These are phyloP conservation scores for Incurvaria masculella DNA, from an alignment of 2,888 invertebrate species.

Conservation along the genomic window DNA sequence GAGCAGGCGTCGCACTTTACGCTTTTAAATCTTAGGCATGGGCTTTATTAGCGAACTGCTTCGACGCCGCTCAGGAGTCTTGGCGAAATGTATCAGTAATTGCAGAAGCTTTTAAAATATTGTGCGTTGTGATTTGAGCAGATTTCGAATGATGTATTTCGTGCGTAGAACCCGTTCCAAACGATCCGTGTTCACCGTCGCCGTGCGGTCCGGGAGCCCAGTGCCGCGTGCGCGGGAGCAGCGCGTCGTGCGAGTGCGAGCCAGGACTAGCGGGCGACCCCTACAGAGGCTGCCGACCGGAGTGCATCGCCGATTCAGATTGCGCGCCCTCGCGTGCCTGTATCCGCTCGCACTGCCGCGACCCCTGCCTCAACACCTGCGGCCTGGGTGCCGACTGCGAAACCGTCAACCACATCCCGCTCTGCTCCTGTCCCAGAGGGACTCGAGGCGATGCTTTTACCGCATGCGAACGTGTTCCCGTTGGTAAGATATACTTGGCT, in stretches of 20 bases:
- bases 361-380: constrained; percentile 80
- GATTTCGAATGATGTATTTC: background rate
- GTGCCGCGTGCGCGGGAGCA: constrained; percentile 67
- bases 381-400: constrained; percentile 78
- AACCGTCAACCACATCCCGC: constrained; percentile 67
- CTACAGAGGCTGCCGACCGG: constrained; percentile 74
- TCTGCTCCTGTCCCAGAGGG: constrained; percentile 71
- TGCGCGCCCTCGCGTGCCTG: constrained; percentile 81
- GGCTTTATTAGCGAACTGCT: constrained; percentile 44
- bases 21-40: constrained; percentile 55
- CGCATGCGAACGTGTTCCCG: constrained; percentile 47
- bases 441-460: constrained; percentile 66
- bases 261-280: constrained; percentile 73
- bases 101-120: background rate
- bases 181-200: constrained; percentile 80
- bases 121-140: background rate
- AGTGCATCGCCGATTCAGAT: constrained; percentile 86
- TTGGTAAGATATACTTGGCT: no score
- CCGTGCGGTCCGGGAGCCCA: constrained; percentile 82
- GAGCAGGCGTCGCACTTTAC: constrained; percentile 21
- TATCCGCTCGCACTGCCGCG: constrained; percentile 76
- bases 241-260: constrained; percentile 71
- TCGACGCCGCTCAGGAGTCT: background rate
- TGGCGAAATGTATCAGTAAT: background rate
- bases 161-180: constrained; percentile 26